Base-by-base conservation (phyloP, 2,888 invertebrate genomes). In the Drosophila phalerata region DNA sequence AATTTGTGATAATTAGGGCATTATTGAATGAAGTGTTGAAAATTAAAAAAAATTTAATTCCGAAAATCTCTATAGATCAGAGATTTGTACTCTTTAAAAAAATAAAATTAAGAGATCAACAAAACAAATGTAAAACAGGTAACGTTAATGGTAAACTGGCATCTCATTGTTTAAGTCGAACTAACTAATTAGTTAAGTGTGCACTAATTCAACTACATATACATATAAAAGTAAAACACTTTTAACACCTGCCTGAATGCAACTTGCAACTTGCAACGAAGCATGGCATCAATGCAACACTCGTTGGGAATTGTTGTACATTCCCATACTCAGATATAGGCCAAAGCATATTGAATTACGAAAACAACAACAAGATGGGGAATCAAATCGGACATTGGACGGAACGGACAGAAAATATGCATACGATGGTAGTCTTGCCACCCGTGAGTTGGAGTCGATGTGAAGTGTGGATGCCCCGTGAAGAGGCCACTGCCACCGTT, bases 401-500 rank as follows among this genome's bases (percentile, higher is more conserved):
- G 30, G 30, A 30, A 15, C 19, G 40, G 68, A 72, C 43, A 28
- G 73, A 58, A 73, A 73, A 69, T 69, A 76, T 76, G 77, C 77
- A 77, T 69, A 73, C 56, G 72, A 63, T 52, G 68, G 43, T 53
- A 67, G 58, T 52, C 53, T 75, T 75, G 49, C 75, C 75, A 75
- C 75, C 77, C 75, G 63, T 72, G 77, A 72, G 75, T 63, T 67
- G 76, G 5, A 60, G 58, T 13, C 32, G 49, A 15, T 8, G 42
- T 43, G 73, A 83, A 72, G 85, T 86, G 87, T 86, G 82, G 87
- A 79, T 79, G 75, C 85, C 72, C 79, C 83, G 63, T 64, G 81
- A 75, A 60, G 87, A 81, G 83, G 83, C 85, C 87, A 83, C 66
- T 86, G 83, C 87, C 83, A 86, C 87, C 83, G 87, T 86, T 86